Conservation (phyloP, 2,888 invertebrate genomes). For the Hypena proboscidalis region DNA sequence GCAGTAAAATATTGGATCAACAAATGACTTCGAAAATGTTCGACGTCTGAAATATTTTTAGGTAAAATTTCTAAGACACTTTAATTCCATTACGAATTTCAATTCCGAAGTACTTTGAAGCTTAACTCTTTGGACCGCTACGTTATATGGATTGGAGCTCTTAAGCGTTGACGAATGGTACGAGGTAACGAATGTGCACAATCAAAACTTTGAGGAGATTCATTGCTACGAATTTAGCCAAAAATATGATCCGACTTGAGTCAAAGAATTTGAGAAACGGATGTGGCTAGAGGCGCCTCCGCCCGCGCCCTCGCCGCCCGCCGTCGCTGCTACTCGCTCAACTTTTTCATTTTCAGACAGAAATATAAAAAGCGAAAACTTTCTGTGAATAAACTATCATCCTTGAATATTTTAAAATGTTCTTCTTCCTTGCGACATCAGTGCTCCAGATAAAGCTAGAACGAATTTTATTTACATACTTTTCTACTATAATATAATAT, state of each 20-base stretch:
- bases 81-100: constrained; percentile 52
- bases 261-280: constrained; percentile 61
- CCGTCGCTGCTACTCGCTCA: constrained; percentile 41
- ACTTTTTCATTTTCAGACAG: constrained; percentile 59
- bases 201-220: constrained; percentile 81
- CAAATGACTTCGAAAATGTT: constrained; percentile 12
- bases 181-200: constrained; percentile 78
- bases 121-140: constrained; percentile 67
- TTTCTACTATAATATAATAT: no score
- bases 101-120: constrained; percentile 58
- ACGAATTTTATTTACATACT: not conserved
- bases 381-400: constrained; percentile 47
- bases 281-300: constrained; percentile 50
- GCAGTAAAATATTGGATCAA: constrained; percentile 8
- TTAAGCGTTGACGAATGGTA: constrained; percentile 72
- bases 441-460: constrained; percentile 2
- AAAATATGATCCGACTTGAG: constrained; percentile 70
- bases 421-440: constrained; percentile 15
- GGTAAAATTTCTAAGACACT: constrained; percentile 32
- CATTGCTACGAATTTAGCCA: constrained; percentile 72
- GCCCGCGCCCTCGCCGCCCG: constrained; percentile 17
- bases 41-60: constrained; percentile 30
- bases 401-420: constrained; percentile 31
- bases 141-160: constrained; percentile 68
- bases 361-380: constrained; percentile 49